A percentile compares a stretch with the other conserved stretches of the same genome.
phyloP scores from a whole-genome alignment of 1,140 invertebrate genomes.

The Lepidostoma basale region DNA sequence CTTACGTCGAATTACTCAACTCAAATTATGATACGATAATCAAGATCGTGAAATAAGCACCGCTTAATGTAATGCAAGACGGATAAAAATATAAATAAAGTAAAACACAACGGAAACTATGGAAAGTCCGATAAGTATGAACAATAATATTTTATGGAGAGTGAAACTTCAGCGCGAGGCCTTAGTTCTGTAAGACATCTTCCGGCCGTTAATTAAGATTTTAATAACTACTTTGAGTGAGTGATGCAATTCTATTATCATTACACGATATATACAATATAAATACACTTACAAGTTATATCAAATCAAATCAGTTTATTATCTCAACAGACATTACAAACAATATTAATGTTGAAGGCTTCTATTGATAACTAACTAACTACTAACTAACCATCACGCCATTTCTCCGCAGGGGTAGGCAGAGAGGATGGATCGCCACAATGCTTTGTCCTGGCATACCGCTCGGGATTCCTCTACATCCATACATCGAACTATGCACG shows the following conservation, averaged over 20 bases:
- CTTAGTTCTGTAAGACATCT: slow-evolving; percentile 30
- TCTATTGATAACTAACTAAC: no score
- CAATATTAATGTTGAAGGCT: no score
- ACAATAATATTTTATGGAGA: neutral
- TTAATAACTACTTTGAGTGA: slow-evolving; percentile 31
- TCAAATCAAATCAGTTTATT: no score
- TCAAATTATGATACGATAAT: neutral
- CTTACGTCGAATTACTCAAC: neutral
- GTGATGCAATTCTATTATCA: slow-evolving; percentile 6
- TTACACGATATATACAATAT: no score
- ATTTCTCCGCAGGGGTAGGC: no score
- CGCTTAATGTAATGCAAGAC: slow-evolving; percentile 6
- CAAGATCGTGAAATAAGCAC: neutral
- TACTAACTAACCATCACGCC: no score
- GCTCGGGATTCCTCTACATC: no score
- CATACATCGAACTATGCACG: no score
- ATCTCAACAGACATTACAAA: no score
- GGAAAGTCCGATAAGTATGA: slow-evolving; percentile 24
- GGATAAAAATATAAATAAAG: neutral
- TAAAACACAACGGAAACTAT: slow-evolving; percentile 15
- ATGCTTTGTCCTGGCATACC: no score
- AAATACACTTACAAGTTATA: no score
- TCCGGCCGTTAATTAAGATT: slow-evolving; percentile 43
- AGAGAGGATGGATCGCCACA: no score
- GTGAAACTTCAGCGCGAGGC: slow-evolving; percentile 40